Base-by-base conservation (phyloP, 2,113 vertebrate genomes). In the Scortum barcoo region DNA sequence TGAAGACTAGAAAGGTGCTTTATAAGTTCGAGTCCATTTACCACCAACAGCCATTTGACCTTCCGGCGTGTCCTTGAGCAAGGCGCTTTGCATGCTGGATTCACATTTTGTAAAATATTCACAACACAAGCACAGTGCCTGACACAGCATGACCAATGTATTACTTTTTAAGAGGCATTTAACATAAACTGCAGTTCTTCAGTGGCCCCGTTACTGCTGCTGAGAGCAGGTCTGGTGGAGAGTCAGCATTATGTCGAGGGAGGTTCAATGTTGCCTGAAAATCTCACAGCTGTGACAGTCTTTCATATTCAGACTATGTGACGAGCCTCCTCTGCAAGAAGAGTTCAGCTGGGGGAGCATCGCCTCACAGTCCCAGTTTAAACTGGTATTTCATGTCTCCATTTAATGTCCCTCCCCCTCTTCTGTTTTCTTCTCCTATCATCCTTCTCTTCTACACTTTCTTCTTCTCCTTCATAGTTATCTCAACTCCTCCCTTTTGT, bases 361-460 rank as follows among this genome's bases (percentile, higher is more conserved):
- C 42, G 33, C 54, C 67, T 53, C 36, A 58, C 24, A 2, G n/a
- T 69, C 72, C 30, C 68, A 28, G 51, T 78, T 80, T 44, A 54
- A 22, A 46, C 60, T 44, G 26, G 57, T 56, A 69, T 72, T 72
- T 85, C 73, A 72, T 72, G 69, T 67, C 72, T 66, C 51, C 12
- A 1, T 53, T 40, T n/a, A n/a, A n/a, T n/a, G n/a, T 78, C 73
- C 16, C 38, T n/a, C 36, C 78, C 46, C 22, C 30, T 70, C 33
- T 12, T 28, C 71, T 42, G 17, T 40, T 46, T 28, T 61, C 75
- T 7, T 33, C 22, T 30, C 0, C 54, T 40, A 14, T 57, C 63
- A 30, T 57, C 38, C 62, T 20, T 22, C 28, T 73, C 58, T 30
- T 63, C 30, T 65, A 26, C 30, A 14, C 33, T 40, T 62, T 51